Conservation (phyloP, 2,888 invertebrate species). For the Flexamia atlantica region DNA sequence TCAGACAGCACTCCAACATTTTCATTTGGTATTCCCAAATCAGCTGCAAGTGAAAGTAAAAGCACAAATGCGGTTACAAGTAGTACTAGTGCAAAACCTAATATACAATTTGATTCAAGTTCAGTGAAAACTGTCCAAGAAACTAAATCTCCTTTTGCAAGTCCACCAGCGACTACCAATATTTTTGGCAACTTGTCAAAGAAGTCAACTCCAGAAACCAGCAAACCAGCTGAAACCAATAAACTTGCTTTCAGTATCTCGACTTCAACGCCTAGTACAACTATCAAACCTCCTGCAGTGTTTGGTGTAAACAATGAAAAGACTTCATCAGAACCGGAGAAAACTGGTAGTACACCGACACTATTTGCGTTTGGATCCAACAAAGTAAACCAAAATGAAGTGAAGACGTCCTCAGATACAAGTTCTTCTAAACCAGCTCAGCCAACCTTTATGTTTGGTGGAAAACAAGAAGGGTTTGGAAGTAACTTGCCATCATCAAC, state of each 20-base stretch:
- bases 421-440: constrained; percentile 5
- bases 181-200: constrained; percentile 1
- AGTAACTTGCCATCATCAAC: constrained; percentile 37
- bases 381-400: constrained; percentile 25
- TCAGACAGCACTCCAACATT: constrained; percentile 60
- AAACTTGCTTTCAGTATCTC: neutral
- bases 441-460: constrained; percentile 31
- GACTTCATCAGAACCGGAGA: neutral
- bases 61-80: constrained; percentile 50
- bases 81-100: constrained; percentile 42
- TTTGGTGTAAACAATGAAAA: constrained; percentile 34
- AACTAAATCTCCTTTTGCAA: constrained; percentile 58
- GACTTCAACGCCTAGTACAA: neutral
- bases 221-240: constrained; percentile 2
- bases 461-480: constrained; percentile 26
- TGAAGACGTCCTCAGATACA: neutral
- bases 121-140: constrained; percentile 36
- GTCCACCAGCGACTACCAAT: constrained; percentile 42
- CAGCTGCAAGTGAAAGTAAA: constrained; percentile 13
- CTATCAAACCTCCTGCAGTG: constrained; percentile 14
- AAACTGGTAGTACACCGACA: neutral
- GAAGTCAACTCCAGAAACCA: neutral
- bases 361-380: constrained; percentile 26
- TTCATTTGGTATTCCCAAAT: constrained; percentile 66
- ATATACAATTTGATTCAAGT: constrained; percentile 61